phyloP scores from a whole-genome alignment of 2,113 vertebrate species.

The Siphamia tubifer region DNA sequence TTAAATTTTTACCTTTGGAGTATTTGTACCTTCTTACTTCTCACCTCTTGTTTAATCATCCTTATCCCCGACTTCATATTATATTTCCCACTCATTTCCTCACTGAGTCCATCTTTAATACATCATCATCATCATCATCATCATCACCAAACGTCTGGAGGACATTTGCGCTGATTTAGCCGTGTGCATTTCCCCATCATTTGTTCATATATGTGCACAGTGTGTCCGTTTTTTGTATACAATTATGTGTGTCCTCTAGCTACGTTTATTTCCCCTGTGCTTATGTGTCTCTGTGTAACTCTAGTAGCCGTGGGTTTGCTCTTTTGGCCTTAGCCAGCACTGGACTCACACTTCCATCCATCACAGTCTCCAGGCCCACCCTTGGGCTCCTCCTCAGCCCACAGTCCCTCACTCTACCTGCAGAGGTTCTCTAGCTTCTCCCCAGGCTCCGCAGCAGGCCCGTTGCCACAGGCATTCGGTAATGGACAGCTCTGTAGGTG shows the following conservation, averaged over 20 bases:
- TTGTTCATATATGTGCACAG: slow-evolving; percentile 30
- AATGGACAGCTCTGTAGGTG: slow-evolving; percentile 74
- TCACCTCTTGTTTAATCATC: too few species aligned
- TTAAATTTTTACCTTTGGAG: too few species aligned
- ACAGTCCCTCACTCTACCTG: slow-evolving; percentile 74
- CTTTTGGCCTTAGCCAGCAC: slow-evolving; percentile 68
- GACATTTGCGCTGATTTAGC: slow-evolving; percentile 30
- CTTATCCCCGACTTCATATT: too few species aligned
- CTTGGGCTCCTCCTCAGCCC: slow-evolving; percentile 38
- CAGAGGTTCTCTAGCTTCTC: slow-evolving; percentile 77
- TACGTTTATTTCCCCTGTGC: slow-evolving; percentile 76
- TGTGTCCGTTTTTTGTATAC: background rate
- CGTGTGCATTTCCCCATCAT: background rate
- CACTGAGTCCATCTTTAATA: slow-evolving; percentile 11
- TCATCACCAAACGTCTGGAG: slow-evolving; percentile 26
- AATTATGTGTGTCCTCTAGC: slow-evolving; percentile 18
- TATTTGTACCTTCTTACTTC: too few species aligned
- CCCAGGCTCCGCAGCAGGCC: slow-evolving; percentile 77
- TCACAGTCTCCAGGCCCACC: slow-evolving; percentile 70
- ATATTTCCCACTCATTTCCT: too few species aligned
- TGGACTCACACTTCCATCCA: slow-evolving; percentile 67
- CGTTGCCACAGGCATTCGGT: slow-evolving; percentile 80
- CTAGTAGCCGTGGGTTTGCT: slow-evolving; percentile 48
- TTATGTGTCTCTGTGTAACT: slow-evolving; percentile 37
- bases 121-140: slow-evolving; percentile 2